A percentile compares a stretch with the other conserved stretches of the same genome.
phyloP scores from a whole-genome alignment of 2,888 invertebrate species.

The Heliconius aoede region DNA sequence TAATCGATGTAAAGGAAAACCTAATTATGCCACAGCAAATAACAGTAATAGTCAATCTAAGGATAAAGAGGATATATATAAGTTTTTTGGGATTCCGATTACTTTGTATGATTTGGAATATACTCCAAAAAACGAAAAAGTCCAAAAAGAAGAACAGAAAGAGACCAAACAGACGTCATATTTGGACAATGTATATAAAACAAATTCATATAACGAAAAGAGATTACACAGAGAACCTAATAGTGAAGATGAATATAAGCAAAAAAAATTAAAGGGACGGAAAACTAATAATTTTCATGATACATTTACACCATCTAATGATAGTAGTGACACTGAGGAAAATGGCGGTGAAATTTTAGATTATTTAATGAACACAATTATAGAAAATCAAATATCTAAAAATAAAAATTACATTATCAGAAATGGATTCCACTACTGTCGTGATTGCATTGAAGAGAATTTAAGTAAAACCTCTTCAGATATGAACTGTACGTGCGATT shows the following conservation, averaged over 20 bases:
- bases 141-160: neutral
- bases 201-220: neutral
- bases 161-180: neutral
- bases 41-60: neutral
- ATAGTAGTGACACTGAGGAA: neutral
- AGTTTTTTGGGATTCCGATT: constrained; percentile 2
- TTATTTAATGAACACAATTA: constrained; percentile 12
- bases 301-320: neutral
- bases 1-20: constrained; percentile 3
- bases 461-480: constrained; percentile 8
- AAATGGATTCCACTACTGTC: constrained; percentile 43
- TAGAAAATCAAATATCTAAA: neutral
- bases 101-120: constrained; percentile 16
- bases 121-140: neutral
- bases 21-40: neutral
- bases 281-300: neutral
- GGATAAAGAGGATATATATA: neutral
- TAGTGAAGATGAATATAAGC: neutral
- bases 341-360: constrained; percentile 7
- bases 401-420: constrained; percentile 23
- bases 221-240: constrained; percentile 6
- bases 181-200: neutral
- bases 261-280: neutral
- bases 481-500: constrained; percentile 36
- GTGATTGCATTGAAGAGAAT: constrained; percentile 31